Conservation (phyloP, 2,797 vertebrate species). For the Myotis myotis region DNA sequence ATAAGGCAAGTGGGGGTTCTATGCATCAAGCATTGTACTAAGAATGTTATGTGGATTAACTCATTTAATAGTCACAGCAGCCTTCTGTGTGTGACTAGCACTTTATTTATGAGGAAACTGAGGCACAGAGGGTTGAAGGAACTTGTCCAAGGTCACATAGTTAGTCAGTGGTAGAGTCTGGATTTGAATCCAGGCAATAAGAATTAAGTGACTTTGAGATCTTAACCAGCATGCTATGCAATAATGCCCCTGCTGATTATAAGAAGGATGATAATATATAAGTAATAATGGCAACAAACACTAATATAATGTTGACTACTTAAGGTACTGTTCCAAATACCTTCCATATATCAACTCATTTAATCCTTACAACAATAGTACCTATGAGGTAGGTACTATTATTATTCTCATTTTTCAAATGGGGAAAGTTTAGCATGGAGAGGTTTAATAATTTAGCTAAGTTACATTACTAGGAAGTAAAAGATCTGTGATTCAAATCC, state of each 20-base stretch:
- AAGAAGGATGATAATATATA: constrained; percentile 32
- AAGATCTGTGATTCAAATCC: constrained; percentile 15
- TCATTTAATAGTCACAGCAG: constrained; percentile 10
- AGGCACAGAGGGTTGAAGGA: background rate
- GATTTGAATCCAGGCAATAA: constrained; percentile 4
- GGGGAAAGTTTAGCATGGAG: constrained; percentile 32
- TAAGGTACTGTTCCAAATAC: constrained; percentile 5
- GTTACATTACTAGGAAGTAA: constrained; percentile 24
- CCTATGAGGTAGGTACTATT: background rate
- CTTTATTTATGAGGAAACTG: constrained; percentile 26
- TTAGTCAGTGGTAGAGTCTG: background rate
- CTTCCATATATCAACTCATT: constrained; percentile 12
- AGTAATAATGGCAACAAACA: constrained; percentile 16
- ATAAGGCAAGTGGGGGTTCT: constrained; percentile 45
- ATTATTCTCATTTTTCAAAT: constrained; percentile 32
- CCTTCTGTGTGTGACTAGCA: constrained; percentile 4
- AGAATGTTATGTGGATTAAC: constrained; percentile 22
- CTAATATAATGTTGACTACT: background rate
- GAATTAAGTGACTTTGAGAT: background rate
- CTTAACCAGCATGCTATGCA: background rate
- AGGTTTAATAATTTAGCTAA: constrained; percentile 28
- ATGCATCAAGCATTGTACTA: background rate
- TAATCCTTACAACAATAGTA: constrained; percentile 21
- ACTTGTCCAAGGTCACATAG: constrained; percentile 16
- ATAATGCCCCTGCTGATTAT: background rate